Percentiles rank a stretch among this genome's conserved stretches.
Evolutionary conservation across 2,797 vertebrate genomes (phyloP).

Genomic region (Euphonia xanthogaster): DNA sequence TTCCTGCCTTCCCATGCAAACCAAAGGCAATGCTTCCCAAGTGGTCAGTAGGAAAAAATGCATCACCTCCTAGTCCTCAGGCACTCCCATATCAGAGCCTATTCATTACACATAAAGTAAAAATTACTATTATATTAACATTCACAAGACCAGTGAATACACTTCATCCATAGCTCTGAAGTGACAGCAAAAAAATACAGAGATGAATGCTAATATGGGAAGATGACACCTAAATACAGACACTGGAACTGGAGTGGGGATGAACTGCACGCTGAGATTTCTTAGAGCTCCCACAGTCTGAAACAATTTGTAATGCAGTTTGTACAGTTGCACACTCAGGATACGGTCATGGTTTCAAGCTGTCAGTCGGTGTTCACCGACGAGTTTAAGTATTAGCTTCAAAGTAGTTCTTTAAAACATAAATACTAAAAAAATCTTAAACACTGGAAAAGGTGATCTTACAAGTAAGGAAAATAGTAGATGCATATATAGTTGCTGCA

Average conservation of each 20-base stretch:
- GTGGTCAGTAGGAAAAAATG: neutral
- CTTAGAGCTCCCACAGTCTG: neutral
- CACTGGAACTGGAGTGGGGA: neutral
- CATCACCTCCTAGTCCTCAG: neutral
- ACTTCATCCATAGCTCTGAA: neutral
- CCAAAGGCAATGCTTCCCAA: neutral
- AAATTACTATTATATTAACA: neutral
- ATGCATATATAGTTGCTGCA: neutral
- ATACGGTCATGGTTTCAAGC: neutral
- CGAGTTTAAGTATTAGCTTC: neutral
- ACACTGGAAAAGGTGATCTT: neutral
- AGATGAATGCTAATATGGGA: neutral
- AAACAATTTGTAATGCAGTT: neutral
- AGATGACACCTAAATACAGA: neutral
- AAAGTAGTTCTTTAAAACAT: neutral
- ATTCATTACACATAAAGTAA: neutral
- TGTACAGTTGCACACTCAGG: neutral
- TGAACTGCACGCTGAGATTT: neutral
- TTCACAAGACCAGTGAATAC: neutral
- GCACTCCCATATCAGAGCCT: neutral
- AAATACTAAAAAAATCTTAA: neutral
- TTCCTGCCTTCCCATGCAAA: neutral
- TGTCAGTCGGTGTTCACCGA: neutral
- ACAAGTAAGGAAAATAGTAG: neutral
- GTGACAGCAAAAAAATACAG: neutral